phyloP scores from a whole-genome alignment of 2,797 vertebrate genomes.

The Kryptopterus vitreolus region DNA sequence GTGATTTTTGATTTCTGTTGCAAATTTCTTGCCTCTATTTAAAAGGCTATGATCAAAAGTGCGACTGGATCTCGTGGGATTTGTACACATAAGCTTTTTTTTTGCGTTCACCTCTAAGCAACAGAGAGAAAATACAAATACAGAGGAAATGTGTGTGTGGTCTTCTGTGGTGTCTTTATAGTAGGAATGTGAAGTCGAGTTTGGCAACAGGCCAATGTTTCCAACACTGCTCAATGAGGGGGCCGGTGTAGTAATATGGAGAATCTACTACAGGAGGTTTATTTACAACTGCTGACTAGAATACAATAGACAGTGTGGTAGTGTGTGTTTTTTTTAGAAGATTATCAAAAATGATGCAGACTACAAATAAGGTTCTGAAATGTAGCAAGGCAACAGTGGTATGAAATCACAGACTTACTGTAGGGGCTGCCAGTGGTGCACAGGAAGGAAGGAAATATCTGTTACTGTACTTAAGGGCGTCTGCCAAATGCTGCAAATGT shows the following conservation, averaged over 20 bases:
- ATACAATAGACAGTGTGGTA: neutral
- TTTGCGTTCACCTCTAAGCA: neutral
- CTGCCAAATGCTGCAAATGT: no score
- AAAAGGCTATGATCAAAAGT: neutral
- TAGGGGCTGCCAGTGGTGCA: no score
- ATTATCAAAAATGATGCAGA: neutral
- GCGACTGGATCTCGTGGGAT: neutral
- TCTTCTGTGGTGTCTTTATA: slow-evolving; percentile 14
- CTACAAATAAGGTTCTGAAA: neutral
- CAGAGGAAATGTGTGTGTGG: slow-evolving; percentile 1
- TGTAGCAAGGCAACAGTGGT: neutral
- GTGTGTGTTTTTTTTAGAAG: neutral
- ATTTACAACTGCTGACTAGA: neutral
- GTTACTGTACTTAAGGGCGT: no score
- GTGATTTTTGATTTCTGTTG: slow-evolving; percentile 55
- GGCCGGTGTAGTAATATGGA: neutral
- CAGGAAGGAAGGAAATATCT: no score
- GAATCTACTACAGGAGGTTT: neutral
- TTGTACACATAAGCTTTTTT: neutral
- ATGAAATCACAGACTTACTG: no score
- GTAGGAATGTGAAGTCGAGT: neutral
- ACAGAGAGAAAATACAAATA: neutral
- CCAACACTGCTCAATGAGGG: neutral
- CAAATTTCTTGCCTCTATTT: no score
- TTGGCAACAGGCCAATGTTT: neutral